Evolutionary conservation across 2,888 invertebrate species (phyloP).

Genomic region (Chymomyza procnemis): DNA sequence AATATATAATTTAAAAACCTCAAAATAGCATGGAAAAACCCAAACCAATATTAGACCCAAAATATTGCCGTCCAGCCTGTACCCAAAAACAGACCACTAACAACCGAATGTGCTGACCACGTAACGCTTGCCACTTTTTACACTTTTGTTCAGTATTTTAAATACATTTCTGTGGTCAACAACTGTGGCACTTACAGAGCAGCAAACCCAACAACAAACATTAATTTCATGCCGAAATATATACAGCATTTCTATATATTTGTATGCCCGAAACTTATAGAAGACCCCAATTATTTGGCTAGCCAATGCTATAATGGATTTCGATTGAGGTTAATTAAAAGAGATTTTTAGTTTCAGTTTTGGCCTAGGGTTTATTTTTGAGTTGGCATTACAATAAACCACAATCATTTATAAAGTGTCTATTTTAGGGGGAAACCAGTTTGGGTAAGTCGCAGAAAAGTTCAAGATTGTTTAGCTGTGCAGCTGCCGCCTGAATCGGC

Average conservation of each 20-base stretch:
- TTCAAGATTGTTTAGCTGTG: no score
- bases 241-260: not conserved
- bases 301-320: not conserved
- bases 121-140: conserved; percentile 53
- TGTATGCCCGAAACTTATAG: no score
- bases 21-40: not conserved
- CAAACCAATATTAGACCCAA: not conserved
- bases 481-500: no score
- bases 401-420: no score
- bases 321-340: not conserved
- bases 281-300: not conserved
- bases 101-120: conserved; percentile 54
- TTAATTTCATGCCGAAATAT: not conserved
- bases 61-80: conserved; percentile 9
- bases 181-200: conserved; percentile 2
- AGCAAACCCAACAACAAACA: not conserved
- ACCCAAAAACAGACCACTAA: conserved; percentile 42
- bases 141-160: conserved; percentile 44
- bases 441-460: no score
- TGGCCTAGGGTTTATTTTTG: no score
- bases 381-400: no score
- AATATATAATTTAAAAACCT: not conserved
- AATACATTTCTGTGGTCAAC: conserved; percentile 42
- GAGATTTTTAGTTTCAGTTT: not conserved
- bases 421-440: no score